Base-by-base conservation (phyloP, 1,140 invertebrate species). In the Zaprionus gabonicus region DNA sequence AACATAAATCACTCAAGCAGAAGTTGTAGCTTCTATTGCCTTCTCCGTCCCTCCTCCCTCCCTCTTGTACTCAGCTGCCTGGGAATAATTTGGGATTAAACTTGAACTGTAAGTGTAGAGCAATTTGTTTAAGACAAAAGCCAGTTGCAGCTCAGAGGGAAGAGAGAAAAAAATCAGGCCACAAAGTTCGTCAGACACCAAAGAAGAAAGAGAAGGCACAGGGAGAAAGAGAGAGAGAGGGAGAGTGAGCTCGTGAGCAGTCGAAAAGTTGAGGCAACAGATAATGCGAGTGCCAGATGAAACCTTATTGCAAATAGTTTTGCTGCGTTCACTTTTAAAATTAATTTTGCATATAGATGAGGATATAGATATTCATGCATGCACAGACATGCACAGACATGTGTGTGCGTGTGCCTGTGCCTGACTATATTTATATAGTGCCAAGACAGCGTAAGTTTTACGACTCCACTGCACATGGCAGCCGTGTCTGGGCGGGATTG, bases 1-100 rank as follows among this genome's bases (percentile, higher is more conserved):
- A 90, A 73, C 85, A 90, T 90, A 90, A 90, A 90, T 90, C 85
- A 90, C 81, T 90, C 85, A 90, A 78, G 85, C 82, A 77, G 79
- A 90, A 90, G 85, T 85, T 79, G 78, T 73, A 78, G 77, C 78
- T 51, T 23, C 20, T 62, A 64, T 53, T 73, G 46, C 56, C 62
- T 17, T 41, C 36, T 53, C 31, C 28, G 31, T 27, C 38, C 51
- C 34, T 23, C 49, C 34, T 41, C n/a, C 38, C 51, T 25, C n/a
- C 49, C 34, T 41, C n/a, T 31, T 1, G 7, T 31, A 31, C 20
- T 58, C 69, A 63, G 49, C 51, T 64, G 55, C 31, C 44, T 58
- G 63, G 66, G 78, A 90, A 91, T 90, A 90, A 90, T 85, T 90
- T 90, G 73, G 78, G 71, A 85, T 90, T 90, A 90, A 85, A 82